Percentiles rank a stretch among this genome's conserved stretches.
Evolutionary conservation across 2,797 vertebrate genomes (phyloP).

Genomic region (Sebastiscus tertius): DNA sequence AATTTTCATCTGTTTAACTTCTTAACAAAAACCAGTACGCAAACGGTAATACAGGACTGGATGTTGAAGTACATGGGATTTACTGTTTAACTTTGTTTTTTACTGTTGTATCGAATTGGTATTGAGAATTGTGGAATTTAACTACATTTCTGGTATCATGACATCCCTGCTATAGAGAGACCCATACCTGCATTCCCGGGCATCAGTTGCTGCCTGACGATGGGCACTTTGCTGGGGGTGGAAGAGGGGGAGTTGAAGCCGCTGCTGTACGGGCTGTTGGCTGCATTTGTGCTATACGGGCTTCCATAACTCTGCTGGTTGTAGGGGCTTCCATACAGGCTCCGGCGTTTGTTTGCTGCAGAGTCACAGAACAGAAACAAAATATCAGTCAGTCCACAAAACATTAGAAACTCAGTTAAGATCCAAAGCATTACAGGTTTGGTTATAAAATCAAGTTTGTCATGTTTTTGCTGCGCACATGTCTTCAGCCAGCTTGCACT

Average conservation of each 20-base stretch:
- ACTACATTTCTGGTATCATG: too few species aligned
- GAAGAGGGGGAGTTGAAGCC: slow-evolving; percentile 97
- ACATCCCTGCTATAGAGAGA: neutral
- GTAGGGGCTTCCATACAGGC: slow-evolving; percentile 89
- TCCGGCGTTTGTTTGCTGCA: slow-evolving; percentile 90
- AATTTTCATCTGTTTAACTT: too few species aligned
- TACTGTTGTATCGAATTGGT: too few species aligned
- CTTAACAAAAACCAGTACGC: too few species aligned
- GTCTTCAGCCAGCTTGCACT: neutral
- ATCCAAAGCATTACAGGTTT: neutral
- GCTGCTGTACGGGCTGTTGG: slow-evolving; percentile 94
- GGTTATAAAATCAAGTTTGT: neutral
- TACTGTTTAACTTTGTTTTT: too few species aligned
- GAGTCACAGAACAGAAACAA: slow-evolving; percentile 30
- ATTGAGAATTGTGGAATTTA: too few species aligned
- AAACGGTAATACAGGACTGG: too few species aligned
- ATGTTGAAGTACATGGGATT: too few species aligned
- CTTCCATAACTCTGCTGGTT: slow-evolving; percentile 84
- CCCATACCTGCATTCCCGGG: slow-evolving; percentile 88
- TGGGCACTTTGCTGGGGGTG: slow-evolving; percentile 90
- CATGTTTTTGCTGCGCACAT: too few species aligned
- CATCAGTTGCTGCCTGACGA: slow-evolving; percentile 92
- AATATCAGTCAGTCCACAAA: neutral
- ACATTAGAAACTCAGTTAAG: neutral
- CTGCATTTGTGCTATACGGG: slow-evolving; percentile 91